phyloP scores from a whole-genome alignment of 2,888 invertebrate genomes.

The Buathra laborator region DNA sequence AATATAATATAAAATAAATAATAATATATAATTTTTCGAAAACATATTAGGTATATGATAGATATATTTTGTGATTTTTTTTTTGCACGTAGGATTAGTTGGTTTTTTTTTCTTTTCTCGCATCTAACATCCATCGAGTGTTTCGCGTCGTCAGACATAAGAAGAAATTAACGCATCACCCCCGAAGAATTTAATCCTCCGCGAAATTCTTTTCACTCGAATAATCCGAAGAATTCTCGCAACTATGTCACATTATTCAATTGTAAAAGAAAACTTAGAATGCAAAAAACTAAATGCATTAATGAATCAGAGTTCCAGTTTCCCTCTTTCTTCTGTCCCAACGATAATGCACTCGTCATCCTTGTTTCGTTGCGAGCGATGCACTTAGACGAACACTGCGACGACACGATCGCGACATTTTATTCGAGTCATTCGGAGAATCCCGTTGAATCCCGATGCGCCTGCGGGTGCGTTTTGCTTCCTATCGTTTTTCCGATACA shows the following conservation, averaged over 20 bases:
- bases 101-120: too few species aligned
- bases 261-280: background rate
- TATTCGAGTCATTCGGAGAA: conserved; percentile 42
- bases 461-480: conserved; percentile 18
- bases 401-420: conserved; percentile 32
- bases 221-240: conserved; percentile 32
- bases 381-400: background rate
- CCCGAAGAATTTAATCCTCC: background rate
- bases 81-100: too few species aligned
- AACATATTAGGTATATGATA: too few species aligned
- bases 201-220: conserved; percentile 20
- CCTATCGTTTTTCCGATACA: background rate
- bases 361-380: background rate
- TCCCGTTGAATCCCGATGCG: conserved; percentile 37
- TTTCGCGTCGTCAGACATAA: background rate
- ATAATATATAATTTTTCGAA: too few species aligned
- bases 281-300: conserved; percentile 8
- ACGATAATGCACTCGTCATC: background rate
- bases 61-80: too few species aligned
- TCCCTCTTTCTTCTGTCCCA: background rate
- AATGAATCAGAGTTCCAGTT: conserved; percentile 12
- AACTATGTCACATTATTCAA: conserved; percentile 20
- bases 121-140: background rate
- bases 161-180: conserved; percentile 44
- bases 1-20: too few species aligned